Evolutionary conservation across 35 echinoderm and acorn worm species (phyloP), one percentile per base, ranked within the genome.

Genomic region (Hemicentrotus pulcherrimus): DNA sequence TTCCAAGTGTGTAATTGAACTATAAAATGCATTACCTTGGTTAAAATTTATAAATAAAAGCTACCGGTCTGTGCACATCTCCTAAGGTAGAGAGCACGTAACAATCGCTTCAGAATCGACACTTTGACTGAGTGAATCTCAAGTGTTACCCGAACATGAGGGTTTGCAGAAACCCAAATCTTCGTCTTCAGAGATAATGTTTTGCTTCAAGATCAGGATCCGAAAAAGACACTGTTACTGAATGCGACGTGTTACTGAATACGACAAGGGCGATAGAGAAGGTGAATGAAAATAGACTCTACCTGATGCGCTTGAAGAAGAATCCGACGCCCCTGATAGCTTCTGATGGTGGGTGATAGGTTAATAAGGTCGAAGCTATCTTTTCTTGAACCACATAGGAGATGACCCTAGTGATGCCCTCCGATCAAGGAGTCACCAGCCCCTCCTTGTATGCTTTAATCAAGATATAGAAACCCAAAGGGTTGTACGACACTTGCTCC

Each of bases 181-280:
- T 78, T 78, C 65, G 65, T n/a, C 65, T 78, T 78, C 24, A 78
- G 65, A 78, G 65, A 78, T 78, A 78, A 78, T 78, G 65, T 78
- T 78, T 78, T 78, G 65, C n/a, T 78, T 22, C 65, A 78, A 78
- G 65, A 78, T 78, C 65, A 78, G 28, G 65, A 78, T 78, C 65
- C 65, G 65, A 78, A 78, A 18, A n/a, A 8, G 65, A 78, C 65
- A 78, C 65, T 78, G 22, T 78, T 78, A 78, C 65, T 78, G 65
- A 78, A 78, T 78, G 65, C 19, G 28, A 5, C 52, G 0, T 78
- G 22, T 78, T 78, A 78, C 22, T 6, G 28, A 8, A 78, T 22
- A 28, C 19, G 65, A 78, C 28, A 78, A 8, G 19, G 19, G 65
- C 28, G 65, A 78, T n/a, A 18, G 19, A 78, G 65, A 78, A 78